These are phyloP conservation scores for Trissolcus basalis DNA, from an alignment of 1,140 invertebrate genomes.

Conservation along the genomic window DNA sequence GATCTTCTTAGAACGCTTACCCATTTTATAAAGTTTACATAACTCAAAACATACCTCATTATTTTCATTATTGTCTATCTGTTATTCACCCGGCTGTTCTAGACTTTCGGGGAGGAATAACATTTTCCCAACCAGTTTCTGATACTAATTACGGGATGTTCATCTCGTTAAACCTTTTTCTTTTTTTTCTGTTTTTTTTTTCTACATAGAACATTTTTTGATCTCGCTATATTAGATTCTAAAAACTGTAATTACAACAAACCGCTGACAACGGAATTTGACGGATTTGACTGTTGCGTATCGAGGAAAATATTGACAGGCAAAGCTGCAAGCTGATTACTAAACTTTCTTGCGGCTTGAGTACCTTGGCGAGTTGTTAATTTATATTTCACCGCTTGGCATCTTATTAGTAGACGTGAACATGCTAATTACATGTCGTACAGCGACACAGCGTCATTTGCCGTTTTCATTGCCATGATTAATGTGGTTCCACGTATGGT, in stretches of 20 bases:
- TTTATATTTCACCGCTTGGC: slow-evolving; percentile 39
- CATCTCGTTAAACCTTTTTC: too few relatives aligned
- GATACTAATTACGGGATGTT: too few relatives aligned
- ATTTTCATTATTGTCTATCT: too few relatives aligned
- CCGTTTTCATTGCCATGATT: slow-evolving; percentile 51
- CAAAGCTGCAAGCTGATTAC: slow-evolving; percentile 25
- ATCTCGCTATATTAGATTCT: too few relatives aligned
- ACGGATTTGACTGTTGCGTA: too few relatives aligned
- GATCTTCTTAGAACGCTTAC: slow-evolving; percentile 63
- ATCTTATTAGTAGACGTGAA: slow-evolving; percentile 48
- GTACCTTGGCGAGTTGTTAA: slow-evolving; percentile 34
- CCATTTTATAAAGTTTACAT: slow-evolving; percentile 63
- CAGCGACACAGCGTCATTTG: slow-evolving; percentile 44
- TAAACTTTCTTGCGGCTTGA: slow-evolving; percentile 46
- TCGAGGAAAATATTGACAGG: slow-evolving; percentile 24
- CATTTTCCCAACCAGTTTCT: too few relatives aligned
- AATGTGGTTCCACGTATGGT: background rate
- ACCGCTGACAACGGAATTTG: too few relatives aligned
- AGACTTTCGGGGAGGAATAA: too few relatives aligned
- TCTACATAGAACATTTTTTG: too few relatives aligned
- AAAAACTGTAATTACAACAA: too few relatives aligned
- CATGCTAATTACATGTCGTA: slow-evolving; percentile 53
- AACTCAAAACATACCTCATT: slow-evolving; percentile 55
- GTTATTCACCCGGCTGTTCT: too few relatives aligned
- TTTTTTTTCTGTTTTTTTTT: too few relatives aligned